Evolutionary conservation across 2,797 vertebrate genomes (phyloP).

Genomic region (Myripristis jacobus): DNA sequence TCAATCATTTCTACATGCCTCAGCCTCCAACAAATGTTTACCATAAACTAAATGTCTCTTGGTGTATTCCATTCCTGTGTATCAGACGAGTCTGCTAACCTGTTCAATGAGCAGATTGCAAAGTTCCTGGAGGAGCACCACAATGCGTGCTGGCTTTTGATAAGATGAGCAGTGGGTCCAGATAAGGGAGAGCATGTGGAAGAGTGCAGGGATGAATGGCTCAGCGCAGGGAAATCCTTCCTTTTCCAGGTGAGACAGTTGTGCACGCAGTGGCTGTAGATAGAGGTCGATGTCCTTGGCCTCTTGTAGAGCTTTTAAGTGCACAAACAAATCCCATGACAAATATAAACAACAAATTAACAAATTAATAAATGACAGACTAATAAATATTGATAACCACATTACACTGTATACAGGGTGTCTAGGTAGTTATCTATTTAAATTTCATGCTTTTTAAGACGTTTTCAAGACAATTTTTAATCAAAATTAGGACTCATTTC

Average conservation of each 20-base stretch:
- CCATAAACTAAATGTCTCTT: no score
- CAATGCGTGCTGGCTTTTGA: constrained; percentile 76
- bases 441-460: no score
- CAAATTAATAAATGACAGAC: no score
- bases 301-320: constrained; percentile 82
- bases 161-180: constrained; percentile 87
- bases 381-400: no score
- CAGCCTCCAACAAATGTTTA: not conserved
- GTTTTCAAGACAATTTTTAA: no score
- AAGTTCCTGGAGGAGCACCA: constrained; percentile 86
- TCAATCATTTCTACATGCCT: not conserved
- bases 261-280: constrained; percentile 79
- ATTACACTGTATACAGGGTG: no score
- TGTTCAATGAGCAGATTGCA: constrained; percentile 87
- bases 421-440: no score
- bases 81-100: constrained; percentile 65
- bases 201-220: constrained; percentile 75
- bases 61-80: not conserved
- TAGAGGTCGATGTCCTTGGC: constrained; percentile 82
- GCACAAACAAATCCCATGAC: not conserved
- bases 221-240: constrained; percentile 74
- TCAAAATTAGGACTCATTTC: no score
- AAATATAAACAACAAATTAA: constrained; percentile 8
- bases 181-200: constrained; percentile 86
- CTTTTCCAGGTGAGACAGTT: constrained; percentile 80